Conservation (phyloP, 2,797 vertebrate genomes). For the Huso huso region DNA sequence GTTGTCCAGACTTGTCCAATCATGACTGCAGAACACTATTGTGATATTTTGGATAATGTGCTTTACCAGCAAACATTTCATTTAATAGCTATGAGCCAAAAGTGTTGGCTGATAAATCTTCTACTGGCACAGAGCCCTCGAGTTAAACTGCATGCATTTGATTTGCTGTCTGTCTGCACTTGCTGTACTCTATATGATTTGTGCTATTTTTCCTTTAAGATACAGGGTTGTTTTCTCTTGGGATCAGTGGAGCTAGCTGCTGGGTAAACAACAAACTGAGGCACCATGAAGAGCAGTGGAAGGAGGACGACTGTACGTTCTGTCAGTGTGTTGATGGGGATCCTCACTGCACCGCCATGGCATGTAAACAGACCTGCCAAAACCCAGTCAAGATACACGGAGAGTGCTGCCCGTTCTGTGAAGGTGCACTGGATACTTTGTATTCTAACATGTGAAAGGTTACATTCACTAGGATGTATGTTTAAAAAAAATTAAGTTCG, state of each 20-base stretch:
- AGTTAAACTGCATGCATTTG: too few relatives aligned
- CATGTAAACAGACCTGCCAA: conserved; percentile 72
- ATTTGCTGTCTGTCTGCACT: not conserved
- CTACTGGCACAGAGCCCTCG: too few relatives aligned
- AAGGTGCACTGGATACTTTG: conserved; percentile 42
- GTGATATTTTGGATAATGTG: not conserved
- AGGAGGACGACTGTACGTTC: conserved; percentile 74
- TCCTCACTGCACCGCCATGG: conserved; percentile 70
- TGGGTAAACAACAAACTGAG: conserved; percentile 63
- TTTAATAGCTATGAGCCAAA: too few relatives aligned
- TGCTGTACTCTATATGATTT: not conserved
- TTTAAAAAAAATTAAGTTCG: too few relatives aligned
- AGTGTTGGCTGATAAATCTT: too few relatives aligned
- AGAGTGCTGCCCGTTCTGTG: conserved; percentile 72
- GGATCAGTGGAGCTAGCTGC: conserved; percentile 63
- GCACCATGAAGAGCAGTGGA: conserved; percentile 68
- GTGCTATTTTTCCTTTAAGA: conserved; percentile 33
- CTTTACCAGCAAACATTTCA: too few relatives aligned
- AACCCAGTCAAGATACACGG: conserved; percentile 69
- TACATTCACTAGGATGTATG: too few relatives aligned
- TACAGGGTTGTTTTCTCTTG: conserved; percentile 57
- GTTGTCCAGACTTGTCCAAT: too few relatives aligned
- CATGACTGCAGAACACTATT: too few relatives aligned
- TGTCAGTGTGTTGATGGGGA: conserved; percentile 71
- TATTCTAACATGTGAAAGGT: not conserved